Conservation (phyloP, 2,113 vertebrate species). For the Lasiurus borealis region DNA sequence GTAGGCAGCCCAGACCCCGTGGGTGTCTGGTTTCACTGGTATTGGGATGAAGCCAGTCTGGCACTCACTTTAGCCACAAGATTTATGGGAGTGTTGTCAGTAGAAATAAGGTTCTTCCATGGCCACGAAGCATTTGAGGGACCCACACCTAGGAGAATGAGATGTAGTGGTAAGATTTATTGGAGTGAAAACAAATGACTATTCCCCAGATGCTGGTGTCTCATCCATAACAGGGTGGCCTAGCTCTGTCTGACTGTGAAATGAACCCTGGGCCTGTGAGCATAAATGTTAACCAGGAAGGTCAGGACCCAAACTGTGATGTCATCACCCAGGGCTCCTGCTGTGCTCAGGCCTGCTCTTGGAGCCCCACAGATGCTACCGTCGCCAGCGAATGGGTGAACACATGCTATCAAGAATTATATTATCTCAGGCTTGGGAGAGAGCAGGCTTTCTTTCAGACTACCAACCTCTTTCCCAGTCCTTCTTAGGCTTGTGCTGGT, state of each 20-base stretch:
- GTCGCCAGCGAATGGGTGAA: not conserved
- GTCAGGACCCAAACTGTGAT: not conserved
- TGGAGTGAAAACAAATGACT: not conserved
- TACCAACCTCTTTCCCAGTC: not conserved
- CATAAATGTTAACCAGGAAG: not conserved
- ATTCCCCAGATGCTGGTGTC: not conserved
- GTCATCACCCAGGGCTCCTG: not conserved
- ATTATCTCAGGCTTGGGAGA: not conserved
- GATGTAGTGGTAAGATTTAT: not conserved
- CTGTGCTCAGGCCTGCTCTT: not conserved
- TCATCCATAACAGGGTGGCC: not conserved
- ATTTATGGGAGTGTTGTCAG: not conserved
- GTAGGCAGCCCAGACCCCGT: too few species aligned
- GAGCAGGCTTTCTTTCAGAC: not conserved
- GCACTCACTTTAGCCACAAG: not conserved
- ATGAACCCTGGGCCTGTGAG: not conserved
- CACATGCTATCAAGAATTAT: not conserved
- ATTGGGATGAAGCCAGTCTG: not conserved
- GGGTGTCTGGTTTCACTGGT: too few species aligned
- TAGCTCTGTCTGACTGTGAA: not conserved
- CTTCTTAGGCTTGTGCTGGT: not conserved
- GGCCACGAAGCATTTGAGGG: not conserved
- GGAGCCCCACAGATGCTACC: not conserved
- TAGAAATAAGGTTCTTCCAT: not conserved
- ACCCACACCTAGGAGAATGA: not conserved